These are phyloP conservation scores for Camponotus vicinus DNA, from an alignment of 1,140 invertebrate genomes.

Conservation along the genomic window DNA sequence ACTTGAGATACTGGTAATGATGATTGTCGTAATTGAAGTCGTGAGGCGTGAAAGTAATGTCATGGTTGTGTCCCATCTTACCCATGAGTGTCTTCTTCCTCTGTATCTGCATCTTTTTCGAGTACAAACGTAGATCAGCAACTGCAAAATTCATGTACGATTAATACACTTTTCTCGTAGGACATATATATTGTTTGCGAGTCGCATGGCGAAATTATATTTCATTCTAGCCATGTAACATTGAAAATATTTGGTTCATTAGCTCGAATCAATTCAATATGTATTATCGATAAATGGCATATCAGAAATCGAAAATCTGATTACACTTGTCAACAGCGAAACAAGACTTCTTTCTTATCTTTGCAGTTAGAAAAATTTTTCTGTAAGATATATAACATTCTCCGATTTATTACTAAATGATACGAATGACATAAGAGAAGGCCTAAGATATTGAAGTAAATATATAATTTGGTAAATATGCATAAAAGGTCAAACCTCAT, in stretches of 20 bases:
- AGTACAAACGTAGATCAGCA: conserved; percentile 84
- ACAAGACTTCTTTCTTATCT: neutral
- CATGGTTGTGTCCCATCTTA: conserved; percentile 88
- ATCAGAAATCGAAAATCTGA: conserved; percentile 51
- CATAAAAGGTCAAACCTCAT: too few relatives aligned
- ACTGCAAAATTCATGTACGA: conserved; percentile 59
- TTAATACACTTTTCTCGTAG: conserved; percentile 34
- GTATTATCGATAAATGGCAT: conserved; percentile 36
- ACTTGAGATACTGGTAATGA: conserved; percentile 93
- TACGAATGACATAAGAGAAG: neutral
- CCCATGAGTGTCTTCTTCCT: conserved; percentile 88
- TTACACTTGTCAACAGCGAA: conserved; percentile 21
- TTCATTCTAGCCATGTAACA: conserved; percentile 19
- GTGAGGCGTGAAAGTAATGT: conserved; percentile 90
- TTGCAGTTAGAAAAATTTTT: conserved; percentile 27
- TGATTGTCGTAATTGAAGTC: conserved; percentile 94
- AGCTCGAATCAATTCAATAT: conserved; percentile 2
- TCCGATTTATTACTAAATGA: conserved; percentile 14
- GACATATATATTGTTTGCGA: conserved; percentile 46
- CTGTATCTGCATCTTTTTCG: conserved; percentile 87
- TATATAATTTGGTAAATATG: too few relatives aligned
- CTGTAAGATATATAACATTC: neutral
- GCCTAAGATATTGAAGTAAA: neutral
- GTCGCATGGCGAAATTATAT: conserved; percentile 56
- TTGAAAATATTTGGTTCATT: conserved; percentile 60